A percentile compares a stretch with the other conserved stretches of the same genome.
Evolutionary conservation across 2,113 vertebrate genomes (phyloP).

Genomic region (Bagarius yarrelli): DNA sequence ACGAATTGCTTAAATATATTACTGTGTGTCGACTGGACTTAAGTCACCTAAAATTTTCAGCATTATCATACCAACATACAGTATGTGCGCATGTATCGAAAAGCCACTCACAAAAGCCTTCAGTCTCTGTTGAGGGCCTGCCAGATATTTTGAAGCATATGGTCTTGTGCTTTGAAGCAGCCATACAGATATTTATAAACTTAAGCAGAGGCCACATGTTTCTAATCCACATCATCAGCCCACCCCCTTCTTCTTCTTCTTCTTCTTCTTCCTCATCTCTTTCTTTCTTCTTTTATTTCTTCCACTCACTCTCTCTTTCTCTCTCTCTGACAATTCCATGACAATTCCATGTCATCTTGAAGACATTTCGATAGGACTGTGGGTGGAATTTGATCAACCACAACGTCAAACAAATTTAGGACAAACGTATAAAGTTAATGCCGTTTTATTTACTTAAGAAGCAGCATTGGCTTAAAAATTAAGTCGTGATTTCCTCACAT

Average conservation of each 20-base stretch:
- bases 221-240: constrained; percentile 57
- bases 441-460: not conserved
- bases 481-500: too few relatives aligned
- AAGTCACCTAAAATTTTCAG: not conserved
- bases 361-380: not conserved
- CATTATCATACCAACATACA: not conserved
- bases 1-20: constrained; percentile 12
- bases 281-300: not conserved
- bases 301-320: not conserved
- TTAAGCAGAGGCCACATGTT: constrained; percentile 70
- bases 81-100: constrained; percentile 43
- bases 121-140: constrained; percentile 50
- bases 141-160: constrained; percentile 58
- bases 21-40: not conserved
- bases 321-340: not conserved
- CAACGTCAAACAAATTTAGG: not conserved
- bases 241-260: not conserved
- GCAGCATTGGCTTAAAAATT: not conserved
- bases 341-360: not conserved
- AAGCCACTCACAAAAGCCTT: constrained; percentile 43
- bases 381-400: not conserved
- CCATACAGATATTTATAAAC: constrained; percentile 72
- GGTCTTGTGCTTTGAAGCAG: constrained; percentile 60
- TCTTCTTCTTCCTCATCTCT: not conserved
- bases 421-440: not conserved